These are phyloP conservation scores for Theristicus caerulescens DNA, from an alignment of 2,113 vertebrate species.

Conservation along the genomic window DNA sequence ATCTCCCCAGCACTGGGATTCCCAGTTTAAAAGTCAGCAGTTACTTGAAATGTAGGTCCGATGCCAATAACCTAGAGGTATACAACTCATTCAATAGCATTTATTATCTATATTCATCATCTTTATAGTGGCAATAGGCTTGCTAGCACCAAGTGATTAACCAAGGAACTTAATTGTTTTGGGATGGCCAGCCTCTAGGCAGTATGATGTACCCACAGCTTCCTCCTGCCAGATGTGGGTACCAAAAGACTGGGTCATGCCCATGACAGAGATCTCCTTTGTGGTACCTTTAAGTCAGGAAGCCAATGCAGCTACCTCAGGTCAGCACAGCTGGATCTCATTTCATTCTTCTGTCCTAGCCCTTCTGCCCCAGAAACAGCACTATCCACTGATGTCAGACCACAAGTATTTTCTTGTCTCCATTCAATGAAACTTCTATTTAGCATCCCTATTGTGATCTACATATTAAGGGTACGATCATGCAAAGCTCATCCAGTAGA, in stretches of 20 bases:
- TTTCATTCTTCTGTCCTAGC: not conserved
- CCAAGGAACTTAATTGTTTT: not conserved
- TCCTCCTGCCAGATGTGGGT: not conserved
- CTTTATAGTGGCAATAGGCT: not conserved
- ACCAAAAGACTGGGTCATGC: not conserved
- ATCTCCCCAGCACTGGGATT: not conserved
- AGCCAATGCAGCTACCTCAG: not conserved
- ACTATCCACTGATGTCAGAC: not conserved
- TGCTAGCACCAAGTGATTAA: not conserved
- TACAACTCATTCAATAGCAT: not conserved
- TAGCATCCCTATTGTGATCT: not conserved
- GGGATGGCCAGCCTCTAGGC: not conserved
- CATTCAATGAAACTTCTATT: not conserved
- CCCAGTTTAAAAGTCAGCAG: not conserved
- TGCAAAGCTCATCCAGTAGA: not conserved
- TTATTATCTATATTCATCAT: not conserved
- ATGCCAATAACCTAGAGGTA: not conserved
- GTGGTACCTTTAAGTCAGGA: not conserved
- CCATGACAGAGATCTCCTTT: not conserved
- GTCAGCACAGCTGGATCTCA: not conserved
- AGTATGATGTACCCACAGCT: not conserved
- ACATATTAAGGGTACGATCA: not conserved
- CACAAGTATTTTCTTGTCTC: not conserved
- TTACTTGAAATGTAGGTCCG: not conserved
- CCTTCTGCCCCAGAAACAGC: not conserved